A percentile compares a stretch with the other conserved stretches of the same genome.
Evolutionary conservation across 2,888 invertebrate genomes (phyloP).

Genomic region (Theretra japonica): DNA sequence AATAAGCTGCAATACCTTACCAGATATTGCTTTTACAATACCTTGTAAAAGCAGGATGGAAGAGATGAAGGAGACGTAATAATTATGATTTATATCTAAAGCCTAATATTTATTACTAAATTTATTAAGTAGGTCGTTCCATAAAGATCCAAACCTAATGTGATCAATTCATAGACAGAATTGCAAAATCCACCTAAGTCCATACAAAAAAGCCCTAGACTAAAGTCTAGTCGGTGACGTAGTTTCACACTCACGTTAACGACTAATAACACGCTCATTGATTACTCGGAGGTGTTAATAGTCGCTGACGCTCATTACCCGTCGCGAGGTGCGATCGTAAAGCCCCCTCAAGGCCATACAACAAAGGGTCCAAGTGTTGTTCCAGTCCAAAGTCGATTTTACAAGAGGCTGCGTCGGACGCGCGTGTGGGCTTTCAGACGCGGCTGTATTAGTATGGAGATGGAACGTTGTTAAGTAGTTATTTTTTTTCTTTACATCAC

Average conservation of each 20-base stretch:
- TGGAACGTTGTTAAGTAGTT: conserved; percentile 24
- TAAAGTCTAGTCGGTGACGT: not conserved
- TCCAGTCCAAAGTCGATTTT: conserved; percentile 79
- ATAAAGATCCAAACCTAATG: no score
- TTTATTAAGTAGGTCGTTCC: no score
- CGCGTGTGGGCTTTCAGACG: conserved; percentile 76
- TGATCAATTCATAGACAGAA: no score
- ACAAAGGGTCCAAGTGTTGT: conserved; percentile 79
- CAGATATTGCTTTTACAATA: no score
- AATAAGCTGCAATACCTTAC: no score
- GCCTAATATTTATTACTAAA: no score
- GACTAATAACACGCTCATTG: conserved; percentile 69
- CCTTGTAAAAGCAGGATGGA: no score
- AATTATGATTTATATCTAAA: no score
- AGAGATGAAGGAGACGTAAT: no score
- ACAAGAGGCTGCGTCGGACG: conserved; percentile 77
- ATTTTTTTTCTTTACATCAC: not conserved
- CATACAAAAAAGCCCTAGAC: not conserved
- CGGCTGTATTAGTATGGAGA: conserved; percentile 55
- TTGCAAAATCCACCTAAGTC: not conserved
- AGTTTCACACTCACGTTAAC: not conserved
- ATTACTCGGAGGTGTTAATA: conserved; percentile 76
- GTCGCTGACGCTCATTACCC: conserved; percentile 76
- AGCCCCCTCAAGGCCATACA: conserved; percentile 74
- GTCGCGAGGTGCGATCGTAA: conserved; percentile 73